Conservation (phyloP, 2,113 vertebrate species). For the Strix aluco region DNA sequence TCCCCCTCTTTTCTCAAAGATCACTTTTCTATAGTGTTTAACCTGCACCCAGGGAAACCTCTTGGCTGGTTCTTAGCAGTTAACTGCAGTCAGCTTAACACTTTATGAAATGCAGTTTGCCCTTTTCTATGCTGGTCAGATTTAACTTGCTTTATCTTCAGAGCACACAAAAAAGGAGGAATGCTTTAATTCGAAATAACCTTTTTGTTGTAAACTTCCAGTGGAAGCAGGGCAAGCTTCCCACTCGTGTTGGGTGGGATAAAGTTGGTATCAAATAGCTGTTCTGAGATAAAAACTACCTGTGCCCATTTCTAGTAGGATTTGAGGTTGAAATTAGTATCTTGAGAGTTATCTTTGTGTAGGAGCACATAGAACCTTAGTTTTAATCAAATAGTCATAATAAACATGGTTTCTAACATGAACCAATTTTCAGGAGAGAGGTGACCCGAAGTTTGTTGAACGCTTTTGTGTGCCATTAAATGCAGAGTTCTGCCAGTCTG, state of each 20-base stretch:
- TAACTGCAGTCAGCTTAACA: not conserved
- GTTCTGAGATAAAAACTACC: not conserved
- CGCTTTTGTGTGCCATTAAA: not conserved
- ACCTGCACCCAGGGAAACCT: not conserved
- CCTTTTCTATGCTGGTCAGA: not conserved
- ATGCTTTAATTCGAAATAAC: conserved; percentile 8
- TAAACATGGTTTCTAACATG: not conserved
- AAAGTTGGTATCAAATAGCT: not conserved
- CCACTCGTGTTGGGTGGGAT: not conserved
- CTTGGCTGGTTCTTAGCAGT: conserved; percentile 7
- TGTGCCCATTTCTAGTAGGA: not conserved
- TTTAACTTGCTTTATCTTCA: conserved; percentile 23
- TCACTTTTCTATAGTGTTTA: not conserved
- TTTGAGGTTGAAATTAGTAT: not conserved
- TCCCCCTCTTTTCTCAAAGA: not conserved
- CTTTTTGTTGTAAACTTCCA: not conserved
- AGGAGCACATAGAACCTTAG: not conserved
- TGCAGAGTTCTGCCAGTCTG: not conserved
- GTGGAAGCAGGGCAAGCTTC: not conserved
- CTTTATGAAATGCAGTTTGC: conserved; percentile 22
- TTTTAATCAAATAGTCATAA: not conserved
- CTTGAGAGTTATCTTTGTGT: not conserved
- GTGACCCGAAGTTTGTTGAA: not conserved
- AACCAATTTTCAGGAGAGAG: not conserved
- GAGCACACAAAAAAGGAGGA: not conserved